Percentiles rank a stretch among this genome's conserved stretches.
phyloP scores from a whole-genome alignment of 1,140 invertebrate species.

The Acyrthosiphon pisum region DNA sequence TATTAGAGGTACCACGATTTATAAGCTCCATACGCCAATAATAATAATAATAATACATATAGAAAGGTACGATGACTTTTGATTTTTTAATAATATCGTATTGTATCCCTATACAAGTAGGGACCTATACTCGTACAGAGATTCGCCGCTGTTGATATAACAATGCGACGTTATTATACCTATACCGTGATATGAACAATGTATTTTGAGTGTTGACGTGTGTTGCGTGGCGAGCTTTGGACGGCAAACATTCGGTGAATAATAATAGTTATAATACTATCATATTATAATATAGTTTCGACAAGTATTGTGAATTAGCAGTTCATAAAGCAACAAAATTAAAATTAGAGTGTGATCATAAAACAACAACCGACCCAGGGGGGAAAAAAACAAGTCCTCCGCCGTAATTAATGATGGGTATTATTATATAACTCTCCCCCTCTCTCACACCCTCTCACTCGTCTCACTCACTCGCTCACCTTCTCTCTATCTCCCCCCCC shows the following conservation, averaged over 20 bases:
- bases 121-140: neutral
- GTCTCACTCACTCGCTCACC: neutral
- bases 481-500: too few species aligned
- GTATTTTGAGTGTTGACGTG: neutral
- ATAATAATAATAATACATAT: neutral
- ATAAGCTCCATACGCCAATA: neutral
- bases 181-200: neutral
- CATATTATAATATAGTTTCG: neutral
- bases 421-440: neutral
- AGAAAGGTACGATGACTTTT: neutral
- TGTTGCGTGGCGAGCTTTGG: neutral
- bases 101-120: too few species aligned
- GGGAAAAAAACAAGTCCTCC: neutral
- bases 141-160: neutral
- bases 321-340: conserved; percentile 15
- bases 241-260: neutral
- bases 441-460: neutral
- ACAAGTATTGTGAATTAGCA: conserved; percentile 51
- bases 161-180: neutral
- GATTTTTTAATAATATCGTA: neutral
- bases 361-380: neutral
- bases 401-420: conserved; percentile 25
- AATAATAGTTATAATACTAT: neutral
- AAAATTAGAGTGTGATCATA: conserved; percentile 14
- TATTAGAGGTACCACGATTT: too few species aligned